Base-by-base conservation (phyloP, 2,113 vertebrate genomes). In the Scomber colias region DNA sequence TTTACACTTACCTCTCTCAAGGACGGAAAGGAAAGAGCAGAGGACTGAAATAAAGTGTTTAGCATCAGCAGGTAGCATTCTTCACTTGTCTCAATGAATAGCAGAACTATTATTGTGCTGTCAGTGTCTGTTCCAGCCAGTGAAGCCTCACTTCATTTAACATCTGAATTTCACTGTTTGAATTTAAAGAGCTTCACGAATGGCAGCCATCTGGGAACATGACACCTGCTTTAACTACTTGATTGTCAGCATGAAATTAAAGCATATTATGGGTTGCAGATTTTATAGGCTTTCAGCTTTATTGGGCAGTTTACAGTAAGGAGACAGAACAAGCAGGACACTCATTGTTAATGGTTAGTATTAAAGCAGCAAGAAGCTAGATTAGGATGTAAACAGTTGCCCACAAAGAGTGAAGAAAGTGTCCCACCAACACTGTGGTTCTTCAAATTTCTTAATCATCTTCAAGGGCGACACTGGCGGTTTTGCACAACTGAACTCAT, bases 201-300 rank as follows among this genome's bases (percentile, higher is more conserved):
- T 27, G 46, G 19, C 5, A 48, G 17, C 71, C 53, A 50, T 65
- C 50, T 64, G 57, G 70, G 49, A 65, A 51, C 55, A 35, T 11
- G 51, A 74, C 79, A 73, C 62, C 79, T 54, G 49, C 56, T 72
- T 5, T 69, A 56, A 83, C 53, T 31, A 30, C 57, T 53, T 35
- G 48, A 70, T 16, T 53, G 44, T 31, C 21, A 0, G 50, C 24
- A 84, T 69, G 27, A 73, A 70, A 75, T 67, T 35, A 71, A 51
- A 64, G 45, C 17, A 11, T 73, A 49, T 79, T 61, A 63, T 16
- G 14, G 57, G 27, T 19, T 61, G 14, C n/a, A 8, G 46, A 35
- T 59, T 79, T 72, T 48, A 66, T 69, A 30, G 30, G 1, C 24
- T 44, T 62, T 55, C 55, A 30, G 11, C 24, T 71, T 84, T 64